Evolutionary conservation across 2,113 vertebrate genomes (phyloP).

Genomic region (Bostrychus sinensis): DNA sequence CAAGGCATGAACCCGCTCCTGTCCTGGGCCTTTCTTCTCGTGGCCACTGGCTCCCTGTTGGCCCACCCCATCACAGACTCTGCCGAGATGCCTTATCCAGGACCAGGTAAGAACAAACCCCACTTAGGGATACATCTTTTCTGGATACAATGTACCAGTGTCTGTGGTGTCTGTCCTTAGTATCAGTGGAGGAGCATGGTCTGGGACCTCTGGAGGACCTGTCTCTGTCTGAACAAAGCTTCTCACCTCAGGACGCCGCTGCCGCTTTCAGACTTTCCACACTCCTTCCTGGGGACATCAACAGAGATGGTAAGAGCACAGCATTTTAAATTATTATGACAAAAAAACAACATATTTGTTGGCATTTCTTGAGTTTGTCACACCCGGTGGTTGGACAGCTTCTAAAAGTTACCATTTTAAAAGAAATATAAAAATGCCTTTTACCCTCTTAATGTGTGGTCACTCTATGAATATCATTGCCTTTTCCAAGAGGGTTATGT

Average conservation of each 20-base stretch:
- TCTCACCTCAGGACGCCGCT: slow-evolving; percentile 59
- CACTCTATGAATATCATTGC: too few relatives aligned
- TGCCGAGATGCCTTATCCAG: slow-evolving; percentile 72
- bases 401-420: too few relatives aligned
- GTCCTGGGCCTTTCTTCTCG: slow-evolving; percentile 72
- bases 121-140: not conserved
- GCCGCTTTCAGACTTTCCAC: slow-evolving; percentile 64
- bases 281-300: slow-evolving; percentile 64
- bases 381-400: too few relatives aligned
- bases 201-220: slow-evolving; percentile 61
- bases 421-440: too few relatives aligned
- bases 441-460: too few relatives aligned
- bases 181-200: slow-evolving; percentile 62
- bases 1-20: slow-evolving; percentile 69
- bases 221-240: slow-evolving; percentile 63
- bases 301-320: slow-evolving; percentile 67
- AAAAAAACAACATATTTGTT: not conserved
- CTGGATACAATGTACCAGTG: not conserved
- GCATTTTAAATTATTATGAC: too few relatives aligned
- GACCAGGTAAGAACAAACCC: slow-evolving; percentile 66
- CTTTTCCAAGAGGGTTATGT: too few relatives aligned
- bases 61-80: slow-evolving; percentile 77
- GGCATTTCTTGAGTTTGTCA: not conserved
- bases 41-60: slow-evolving; percentile 62
- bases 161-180: slow-evolving; percentile 45